These are phyloP conservation scores for Oligia fasciuncula DNA, from an alignment of 2,888 invertebrate species.

Conservation along the genomic window DNA sequence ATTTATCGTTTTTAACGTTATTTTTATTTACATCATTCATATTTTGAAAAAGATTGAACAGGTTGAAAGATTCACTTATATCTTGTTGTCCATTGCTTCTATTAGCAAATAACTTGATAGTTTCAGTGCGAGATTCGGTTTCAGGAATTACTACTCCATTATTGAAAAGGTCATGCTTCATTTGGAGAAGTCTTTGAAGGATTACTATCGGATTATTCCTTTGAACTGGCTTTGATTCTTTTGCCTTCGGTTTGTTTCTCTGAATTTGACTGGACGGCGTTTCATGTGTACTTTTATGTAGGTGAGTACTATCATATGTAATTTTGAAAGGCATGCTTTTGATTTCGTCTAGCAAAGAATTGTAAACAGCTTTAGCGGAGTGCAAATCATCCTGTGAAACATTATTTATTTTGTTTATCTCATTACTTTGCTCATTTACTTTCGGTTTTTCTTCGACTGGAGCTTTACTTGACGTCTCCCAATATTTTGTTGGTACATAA, in stretches of 20 bases:
- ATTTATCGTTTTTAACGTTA: not conserved
- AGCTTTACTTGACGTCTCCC: slow-evolving; percentile 47
- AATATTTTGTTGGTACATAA: slow-evolving; percentile 56
- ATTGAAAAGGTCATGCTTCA: slow-evolving; percentile 29
- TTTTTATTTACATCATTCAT: slow-evolving; percentile 3
- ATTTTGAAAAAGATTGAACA: slow-evolving; percentile 17
- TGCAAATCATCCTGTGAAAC: slow-evolving; percentile 7
- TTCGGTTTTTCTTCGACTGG: slow-evolving; percentile 6
- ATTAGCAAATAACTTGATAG: not conserved
- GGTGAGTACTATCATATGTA: slow-evolving; percentile 1
- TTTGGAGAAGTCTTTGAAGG: slow-evolving; percentile 24
- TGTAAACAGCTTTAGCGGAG: slow-evolving; percentile 2
- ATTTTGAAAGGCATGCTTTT: slow-evolving; percentile 10
- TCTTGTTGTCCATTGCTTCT: slow-evolving; percentile 15
- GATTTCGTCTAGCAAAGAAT: slow-evolving; percentile 13
- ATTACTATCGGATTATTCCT: slow-evolving; percentile 18
- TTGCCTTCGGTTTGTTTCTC: not conserved
- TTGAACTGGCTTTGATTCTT: not conserved
- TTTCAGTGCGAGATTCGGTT: slow-evolving; percentile 3
- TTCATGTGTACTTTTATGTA: slow-evolving; percentile 17
- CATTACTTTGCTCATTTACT: not conserved
- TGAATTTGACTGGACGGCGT: slow-evolving; percentile 7
- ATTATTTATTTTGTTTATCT: slow-evolving; percentile 10
- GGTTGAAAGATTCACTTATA: slow-evolving; percentile 13
- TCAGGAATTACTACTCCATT: slow-evolving; percentile 17